phyloP scores from a whole-genome alignment of 2,797 vertebrate genomes.

The Parambassis ranga region DNA sequence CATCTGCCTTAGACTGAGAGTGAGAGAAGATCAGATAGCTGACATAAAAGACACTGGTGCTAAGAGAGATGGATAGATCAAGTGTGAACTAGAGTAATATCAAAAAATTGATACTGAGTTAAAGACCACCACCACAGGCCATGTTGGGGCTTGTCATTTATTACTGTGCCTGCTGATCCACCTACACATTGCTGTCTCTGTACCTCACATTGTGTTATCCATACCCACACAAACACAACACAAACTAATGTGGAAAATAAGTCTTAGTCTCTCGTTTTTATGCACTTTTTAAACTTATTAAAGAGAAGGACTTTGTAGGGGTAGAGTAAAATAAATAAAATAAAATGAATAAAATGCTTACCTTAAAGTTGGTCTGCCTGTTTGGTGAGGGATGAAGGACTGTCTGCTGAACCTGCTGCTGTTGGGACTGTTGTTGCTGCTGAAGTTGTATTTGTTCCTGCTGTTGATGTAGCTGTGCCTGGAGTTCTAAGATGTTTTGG shows the following conservation, averaged over 20 bases:
- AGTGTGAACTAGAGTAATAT: constrained; percentile 56
- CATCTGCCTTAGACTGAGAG: constrained; percentile 17
- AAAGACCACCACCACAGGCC: constrained; percentile 59
- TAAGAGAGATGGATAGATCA: constrained; percentile 56
- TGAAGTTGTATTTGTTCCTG: constrained; percentile 34
- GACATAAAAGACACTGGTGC: constrained; percentile 63
- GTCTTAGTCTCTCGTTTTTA: too few species aligned
- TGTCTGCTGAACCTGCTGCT: constrained; percentile 34
- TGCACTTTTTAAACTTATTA: constrained; percentile 5
- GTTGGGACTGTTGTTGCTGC: constrained; percentile 63
- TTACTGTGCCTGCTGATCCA: constrained; percentile 42
- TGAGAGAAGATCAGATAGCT: constrained; percentile 56
- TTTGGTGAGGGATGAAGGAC: constrained; percentile 36
- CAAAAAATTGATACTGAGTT: constrained; percentile 56
- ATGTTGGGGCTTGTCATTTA: constrained; percentile 36
- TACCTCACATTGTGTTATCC: constrained; percentile 3
- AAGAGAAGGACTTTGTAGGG: neutral
- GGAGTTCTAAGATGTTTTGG: constrained; percentile 82
- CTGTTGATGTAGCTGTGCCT: constrained; percentile 76
- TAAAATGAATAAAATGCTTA: constrained; percentile 62
- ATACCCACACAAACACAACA: constrained; percentile 27
- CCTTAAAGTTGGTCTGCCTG: constrained; percentile 79
- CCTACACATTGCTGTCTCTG: constrained; percentile 19
- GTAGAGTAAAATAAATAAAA: too few species aligned
- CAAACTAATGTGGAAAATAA: too few species aligned